These are phyloP conservation scores for Timema podura DNA, from an alignment of 2,888 invertebrate species.

Conservation along the genomic window DNA sequence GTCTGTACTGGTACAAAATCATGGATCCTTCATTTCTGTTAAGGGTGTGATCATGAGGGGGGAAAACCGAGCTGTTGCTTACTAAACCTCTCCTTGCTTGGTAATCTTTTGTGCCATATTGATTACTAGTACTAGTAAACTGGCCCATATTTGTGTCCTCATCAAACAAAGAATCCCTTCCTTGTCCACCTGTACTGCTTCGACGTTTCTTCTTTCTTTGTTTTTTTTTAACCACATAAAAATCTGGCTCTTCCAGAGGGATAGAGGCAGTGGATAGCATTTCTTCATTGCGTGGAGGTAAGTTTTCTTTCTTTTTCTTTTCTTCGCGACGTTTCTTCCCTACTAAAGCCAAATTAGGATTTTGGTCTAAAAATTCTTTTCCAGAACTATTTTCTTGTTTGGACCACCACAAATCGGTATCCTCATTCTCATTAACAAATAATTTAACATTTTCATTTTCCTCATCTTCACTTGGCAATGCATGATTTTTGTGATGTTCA, in stretches of 20 bases:
- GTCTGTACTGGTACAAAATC: constrained; percentile 27
- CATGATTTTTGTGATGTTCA: background rate
- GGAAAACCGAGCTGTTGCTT: constrained; percentile 30
- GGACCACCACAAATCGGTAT: background rate
- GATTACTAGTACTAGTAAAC: constrained; percentile 11
- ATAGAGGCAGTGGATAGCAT: background rate
- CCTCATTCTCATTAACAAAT: background rate
- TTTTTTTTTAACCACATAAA: constrained; percentile 78
- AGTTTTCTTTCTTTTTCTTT: background rate
- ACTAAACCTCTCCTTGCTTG: constrained; percentile 26
- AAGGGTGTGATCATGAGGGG: constrained; percentile 28
- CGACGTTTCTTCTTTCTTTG: constrained; percentile 71
- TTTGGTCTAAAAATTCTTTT: background rate
- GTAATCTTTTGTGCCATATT: constrained; percentile 25
- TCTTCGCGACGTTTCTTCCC: constrained; percentile 14
- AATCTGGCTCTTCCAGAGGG: constrained; percentile 50
- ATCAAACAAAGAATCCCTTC: constrained; percentile 26
- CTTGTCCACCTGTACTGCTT: constrained; percentile 48
- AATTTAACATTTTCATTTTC: background rate
- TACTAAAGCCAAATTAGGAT: no score
- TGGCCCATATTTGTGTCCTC: constrained; percentile 16
- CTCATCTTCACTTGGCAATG: background rate
- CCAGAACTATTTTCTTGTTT: background rate
- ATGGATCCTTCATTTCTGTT: constrained; percentile 21
- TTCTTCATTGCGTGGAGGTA: background rate